Base-by-base conservation (phyloP, 1,140 invertebrate species). In the Palaemon carinicauda region DNA sequence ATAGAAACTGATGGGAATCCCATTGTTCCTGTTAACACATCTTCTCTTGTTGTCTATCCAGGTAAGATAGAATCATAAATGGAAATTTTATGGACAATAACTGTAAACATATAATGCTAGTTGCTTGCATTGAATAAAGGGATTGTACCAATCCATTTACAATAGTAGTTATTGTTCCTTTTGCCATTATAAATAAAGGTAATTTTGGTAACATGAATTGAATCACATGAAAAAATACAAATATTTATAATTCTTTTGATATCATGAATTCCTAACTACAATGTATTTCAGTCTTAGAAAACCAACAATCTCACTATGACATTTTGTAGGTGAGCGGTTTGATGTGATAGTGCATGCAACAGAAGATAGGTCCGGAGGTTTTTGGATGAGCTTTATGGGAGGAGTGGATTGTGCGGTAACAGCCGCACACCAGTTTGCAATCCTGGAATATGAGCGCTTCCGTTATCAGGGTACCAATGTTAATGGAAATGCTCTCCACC, bases 371-470 rank as follows among this genome's bases (percentile, higher is more conserved):
- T 90, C 91, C 1, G 92, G 91, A 14, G 93, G 96, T 21, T 98
- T 97, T 91, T 98, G 96, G 96, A 95, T 98, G 51, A 93, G 95
- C 50, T 95, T 96, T 88, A 93, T 94, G 80, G 96, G 96, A 1
- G 91, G 97, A 3, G 95, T 96, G 94, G 96, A 97, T 90, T 98
- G 97, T 90, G 95, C 94, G 89, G 94, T 95, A 90, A 95, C 94
- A 1, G 95, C 94, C 79, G 96, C 96, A 27, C 94, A 95, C 91
- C 96, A 97, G 92, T 94, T 95, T 17, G 96, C 95, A 9, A 94
- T 98, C 71, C 91, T 98, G 4, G 94, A 95, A 78, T 98, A 98
- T 90, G 93, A 95, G 79, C 94, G 29, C 17, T 24, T 33, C 17
- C 17, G n/a, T 73, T 5, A 31, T 73, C 14, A 41, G n/a, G 17